These are phyloP conservation scores for Saturnia japonica DNA, from an alignment of 2,888 invertebrate genomes.

Conservation along the genomic window DNA sequence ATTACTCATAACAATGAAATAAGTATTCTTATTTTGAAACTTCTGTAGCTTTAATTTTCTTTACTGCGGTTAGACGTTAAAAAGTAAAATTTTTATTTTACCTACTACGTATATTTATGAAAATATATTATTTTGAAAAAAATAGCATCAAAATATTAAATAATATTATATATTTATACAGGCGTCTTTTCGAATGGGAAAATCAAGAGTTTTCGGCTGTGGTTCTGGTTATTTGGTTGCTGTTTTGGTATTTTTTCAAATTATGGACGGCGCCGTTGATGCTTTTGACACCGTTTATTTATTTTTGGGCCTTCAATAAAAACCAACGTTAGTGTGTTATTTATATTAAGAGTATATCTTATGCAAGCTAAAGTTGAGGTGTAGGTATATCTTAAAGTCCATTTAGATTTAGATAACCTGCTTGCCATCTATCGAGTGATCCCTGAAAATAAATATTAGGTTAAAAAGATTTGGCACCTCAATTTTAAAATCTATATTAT, in stretches of 20 bases:
- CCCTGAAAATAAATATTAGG: neutral
- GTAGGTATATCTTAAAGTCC: neutral
- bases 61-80: too few relatives aligned
- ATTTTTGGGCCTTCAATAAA: constrained; percentile 49
- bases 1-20: neutral
- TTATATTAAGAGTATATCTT: neutral
- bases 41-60: neutral
- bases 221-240: constrained; percentile 53
- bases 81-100: too few relatives aligned
- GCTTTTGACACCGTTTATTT: constrained; percentile 53
- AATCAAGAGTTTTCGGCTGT: constrained; percentile 54
- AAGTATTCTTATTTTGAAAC: neutral
- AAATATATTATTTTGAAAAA: too few relatives aligned
- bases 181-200: constrained; percentile 69
- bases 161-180: constrained; percentile 29
- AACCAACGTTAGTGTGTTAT: constrained; percentile 44
- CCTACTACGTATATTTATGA: too few relatives aligned
- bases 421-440: neutral
- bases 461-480: neutral
- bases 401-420: neutral
- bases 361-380: neutral
- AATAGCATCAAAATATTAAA: neutral
- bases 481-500: neutral
- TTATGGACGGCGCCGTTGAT: constrained; percentile 61
- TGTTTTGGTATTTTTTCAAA: constrained; percentile 61